These are phyloP conservation scores for Tetragonisca angustula DNA, from an alignment of 2,888 invertebrate species.

Conservation along the genomic window DNA sequence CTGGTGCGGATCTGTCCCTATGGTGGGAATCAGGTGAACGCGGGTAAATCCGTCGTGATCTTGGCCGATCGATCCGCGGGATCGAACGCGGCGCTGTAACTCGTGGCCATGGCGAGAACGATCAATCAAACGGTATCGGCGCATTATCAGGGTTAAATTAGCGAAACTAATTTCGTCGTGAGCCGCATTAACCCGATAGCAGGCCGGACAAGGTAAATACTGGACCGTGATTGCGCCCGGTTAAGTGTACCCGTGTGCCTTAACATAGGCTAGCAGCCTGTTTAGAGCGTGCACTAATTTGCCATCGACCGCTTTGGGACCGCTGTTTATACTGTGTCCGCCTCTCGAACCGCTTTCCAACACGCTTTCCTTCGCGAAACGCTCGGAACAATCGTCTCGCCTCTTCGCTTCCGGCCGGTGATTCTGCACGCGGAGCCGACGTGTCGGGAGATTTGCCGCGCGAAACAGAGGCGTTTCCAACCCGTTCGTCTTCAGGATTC, in stretches of 20 bases:
- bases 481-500: no score
- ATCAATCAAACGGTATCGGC: constrained; percentile 55
- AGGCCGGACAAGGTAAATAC: constrained; percentile 67
- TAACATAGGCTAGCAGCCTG: constrained; percentile 59
- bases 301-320: constrained; percentile 65
- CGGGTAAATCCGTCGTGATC: not conserved
- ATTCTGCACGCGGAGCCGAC: not conserved
- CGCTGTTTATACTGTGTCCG: constrained; percentile 62
- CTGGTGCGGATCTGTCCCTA: not conserved
- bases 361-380: constrained; percentile 14
- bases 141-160: constrained; percentile 62
- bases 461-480: no score
- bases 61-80: constrained; percentile 14
- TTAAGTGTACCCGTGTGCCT: constrained; percentile 67
- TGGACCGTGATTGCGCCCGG: constrained; percentile 64
- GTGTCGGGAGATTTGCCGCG: not conserved
- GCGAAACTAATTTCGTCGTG: constrained; percentile 63
- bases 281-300: constrained; percentile 63
- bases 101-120: constrained; percentile 9
- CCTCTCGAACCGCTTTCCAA: constrained; percentile 33
- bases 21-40: not conserved
- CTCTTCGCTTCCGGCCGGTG: constrained; percentile 5
- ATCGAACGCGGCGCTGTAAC: constrained; percentile 20
- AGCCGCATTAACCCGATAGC: constrained; percentile 63
- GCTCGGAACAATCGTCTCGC: constrained; percentile 51